Base-by-base conservation (phyloP, 2,113 vertebrate genomes). In the Nycticryphes semicollaris region DNA sequence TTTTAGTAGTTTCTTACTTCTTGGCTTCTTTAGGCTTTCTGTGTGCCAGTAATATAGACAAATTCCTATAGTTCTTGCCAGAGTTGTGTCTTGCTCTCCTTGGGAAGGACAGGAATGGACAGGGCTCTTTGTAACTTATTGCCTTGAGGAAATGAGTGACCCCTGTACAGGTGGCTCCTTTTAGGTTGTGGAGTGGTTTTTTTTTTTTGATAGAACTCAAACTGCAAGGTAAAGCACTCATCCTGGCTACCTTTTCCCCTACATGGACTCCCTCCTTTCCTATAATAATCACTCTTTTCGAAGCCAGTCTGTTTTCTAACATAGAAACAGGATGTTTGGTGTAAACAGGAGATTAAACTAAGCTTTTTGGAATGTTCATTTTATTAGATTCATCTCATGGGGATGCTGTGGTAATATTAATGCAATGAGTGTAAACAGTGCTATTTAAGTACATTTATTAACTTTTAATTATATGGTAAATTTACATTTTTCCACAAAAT, bases 311-410 rank as follows among this genome's bases (percentile, higher is more conserved):
- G 53, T 62, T 85, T 77, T 78, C 51, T 87, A 37, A 87, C 48
- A n/a, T 19, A 30, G 57, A 60, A 87, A 41, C 70, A 90, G 90
- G 78, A 91, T 94, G 85, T 90, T 95, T 88, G 43, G 25, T 84
- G 43, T 87, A 85, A 94, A 76, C 75, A 57, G 23, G 43, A 82
- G 85, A 79, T 92, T 76, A 81, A 95, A 59, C 68, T 97, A 95
- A 97, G 89, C 92, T 75, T 95, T 94, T 84, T 95, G 91, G 94
- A 95, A 96, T 91, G 93, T 28, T 84, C 5, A 1, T 92, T 89
- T 95, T 84, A 64, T 82, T 79, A 62, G 85, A 87, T 64, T 84
- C 30, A 64, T 87, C 62, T 95, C 57, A 15, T 47, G 62, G 53
- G 59, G 81, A 60, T 96, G 48, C 43, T 75, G 69, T 89, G 10